Conservation (phyloP, 35 echinoderm and acorn worm species). For the Eucidaris tribuloides region DNA sequence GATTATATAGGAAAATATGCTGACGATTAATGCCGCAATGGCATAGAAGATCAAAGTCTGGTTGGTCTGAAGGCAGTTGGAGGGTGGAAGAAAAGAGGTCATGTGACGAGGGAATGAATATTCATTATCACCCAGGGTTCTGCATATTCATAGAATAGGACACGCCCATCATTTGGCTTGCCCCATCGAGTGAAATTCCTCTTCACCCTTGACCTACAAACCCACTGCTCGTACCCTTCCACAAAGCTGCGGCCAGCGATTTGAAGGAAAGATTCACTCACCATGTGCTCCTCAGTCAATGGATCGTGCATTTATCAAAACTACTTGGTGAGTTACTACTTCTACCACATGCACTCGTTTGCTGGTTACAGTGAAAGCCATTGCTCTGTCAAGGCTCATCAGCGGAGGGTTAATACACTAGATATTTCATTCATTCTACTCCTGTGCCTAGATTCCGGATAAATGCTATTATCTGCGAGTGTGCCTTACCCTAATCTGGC, state of each 20-base stretch:
- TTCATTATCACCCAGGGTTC: not conserved
- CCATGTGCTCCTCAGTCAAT: too few species aligned
- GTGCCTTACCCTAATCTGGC: too few species aligned
- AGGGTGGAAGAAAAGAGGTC: not conserved
- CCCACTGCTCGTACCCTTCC: not conserved
- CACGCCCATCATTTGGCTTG: not conserved
- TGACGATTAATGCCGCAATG: constrained; percentile 55
- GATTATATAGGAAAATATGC: constrained; percentile 72
- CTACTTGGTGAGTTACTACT: too few species aligned
- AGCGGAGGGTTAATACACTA: too few species aligned
- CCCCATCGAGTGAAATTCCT: not conserved
- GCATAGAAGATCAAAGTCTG: constrained; percentile 78
- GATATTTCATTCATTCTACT: too few species aligned
- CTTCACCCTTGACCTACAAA: not conserved
- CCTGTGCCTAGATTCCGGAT: too few species aligned
- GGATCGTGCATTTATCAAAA: too few species aligned
- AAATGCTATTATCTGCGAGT: too few species aligned
- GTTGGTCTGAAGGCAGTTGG: constrained; percentile 40
- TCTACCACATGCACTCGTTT: too few species aligned
- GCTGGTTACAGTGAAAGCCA: too few species aligned
- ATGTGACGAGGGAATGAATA: not conserved
- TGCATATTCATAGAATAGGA: not conserved
- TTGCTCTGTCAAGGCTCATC: too few species aligned
- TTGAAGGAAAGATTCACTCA: too few species aligned
- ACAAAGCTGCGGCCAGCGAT: not conserved